A percentile compares a stretch with the other conserved stretches of the same genome.
These are phyloP conservation scores for Daphoenositta chrysoptera DNA, from an alignment of 2,113 vertebrate genomes.

Conservation along the genomic window DNA sequence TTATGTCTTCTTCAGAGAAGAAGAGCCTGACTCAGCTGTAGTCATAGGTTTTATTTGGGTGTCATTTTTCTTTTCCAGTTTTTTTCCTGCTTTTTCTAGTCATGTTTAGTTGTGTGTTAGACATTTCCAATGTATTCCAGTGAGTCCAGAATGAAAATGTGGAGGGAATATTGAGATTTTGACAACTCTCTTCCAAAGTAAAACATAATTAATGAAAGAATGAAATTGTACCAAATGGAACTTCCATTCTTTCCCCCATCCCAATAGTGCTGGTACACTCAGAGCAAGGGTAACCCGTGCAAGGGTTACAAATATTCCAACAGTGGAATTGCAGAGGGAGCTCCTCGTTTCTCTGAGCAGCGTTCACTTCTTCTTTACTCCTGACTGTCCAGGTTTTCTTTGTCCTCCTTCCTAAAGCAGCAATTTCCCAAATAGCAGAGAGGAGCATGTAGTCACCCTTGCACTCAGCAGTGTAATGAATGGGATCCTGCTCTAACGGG, in stretches of 20 bases:
- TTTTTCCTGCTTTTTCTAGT: background rate
- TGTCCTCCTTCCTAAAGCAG: background rate
- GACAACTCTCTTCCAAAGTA: background rate
- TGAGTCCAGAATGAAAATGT: background rate
- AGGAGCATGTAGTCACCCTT: background rate
- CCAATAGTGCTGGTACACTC: background rate
- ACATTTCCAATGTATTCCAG: background rate
- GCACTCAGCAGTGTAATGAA: background rate
- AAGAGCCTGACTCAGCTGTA: background rate
- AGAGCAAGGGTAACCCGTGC: fast-evolving
- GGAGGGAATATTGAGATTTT: background rate
- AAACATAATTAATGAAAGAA: background rate
- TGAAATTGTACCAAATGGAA: background rate
- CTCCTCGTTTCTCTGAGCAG: background rate
- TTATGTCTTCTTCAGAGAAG: background rate
- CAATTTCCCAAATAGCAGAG: background rate
- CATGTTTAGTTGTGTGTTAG: background rate
- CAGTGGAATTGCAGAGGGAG: background rate
- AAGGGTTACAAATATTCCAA: background rate
- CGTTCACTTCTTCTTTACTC: background rate
- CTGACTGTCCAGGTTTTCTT: background rate
- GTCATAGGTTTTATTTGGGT: background rate
- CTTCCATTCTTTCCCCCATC: background rate
- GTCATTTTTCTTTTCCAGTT: background rate
- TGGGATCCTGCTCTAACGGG: background rate